Base-by-base conservation (phyloP, 1,140 invertebrate species). In the Scaptomyza pallida region DNA sequence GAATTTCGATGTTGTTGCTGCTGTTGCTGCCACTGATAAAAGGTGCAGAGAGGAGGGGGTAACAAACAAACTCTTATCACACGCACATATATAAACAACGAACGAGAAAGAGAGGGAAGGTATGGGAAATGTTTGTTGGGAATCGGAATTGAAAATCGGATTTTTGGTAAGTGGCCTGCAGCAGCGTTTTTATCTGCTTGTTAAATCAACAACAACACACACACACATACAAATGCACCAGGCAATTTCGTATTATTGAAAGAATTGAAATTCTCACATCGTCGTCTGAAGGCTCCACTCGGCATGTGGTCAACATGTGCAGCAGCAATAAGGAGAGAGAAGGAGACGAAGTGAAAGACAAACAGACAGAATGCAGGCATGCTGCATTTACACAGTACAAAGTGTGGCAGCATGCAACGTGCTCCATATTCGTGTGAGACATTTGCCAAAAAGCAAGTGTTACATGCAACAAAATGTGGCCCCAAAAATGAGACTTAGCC, bases 341-440 rank as follows among this genome's bases (percentile, higher is more conserved):
- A 57, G 5, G 10, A 60, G 65, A 59, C 33, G 60, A 23, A 76
- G 2, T 3, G 13, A 8, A 21, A 21, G 12, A 50, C 19, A 50
- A n/a, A 15, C 16, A 43, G 21, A 5, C 21, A 41, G 10, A 10
- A 17, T 23, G 30, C 65, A 37, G 55, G 33, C 40, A 33, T 23
- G 56, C 40, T 62, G 72, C 78, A 81, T 77, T 76, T 77, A 62
- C 81, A 86, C 9, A 9, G 26, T 81, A 62, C 72, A 79, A 52
- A 72, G 74, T 55, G 74, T 62, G 50, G 67, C 37, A 73, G 70
- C 55, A 86, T 62, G 86, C 80, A 81, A 80, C 82, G 72, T 85
- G 81, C 81, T 86, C 81, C 82, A 85, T 73, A 86, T 85, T 85
- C 21, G 21, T 65, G 69, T 75, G 77, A 77, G 81, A 80, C 81